Base-by-base conservation (phyloP, 2,888 invertebrate genomes). In the Dascillus cervinus region DNA sequence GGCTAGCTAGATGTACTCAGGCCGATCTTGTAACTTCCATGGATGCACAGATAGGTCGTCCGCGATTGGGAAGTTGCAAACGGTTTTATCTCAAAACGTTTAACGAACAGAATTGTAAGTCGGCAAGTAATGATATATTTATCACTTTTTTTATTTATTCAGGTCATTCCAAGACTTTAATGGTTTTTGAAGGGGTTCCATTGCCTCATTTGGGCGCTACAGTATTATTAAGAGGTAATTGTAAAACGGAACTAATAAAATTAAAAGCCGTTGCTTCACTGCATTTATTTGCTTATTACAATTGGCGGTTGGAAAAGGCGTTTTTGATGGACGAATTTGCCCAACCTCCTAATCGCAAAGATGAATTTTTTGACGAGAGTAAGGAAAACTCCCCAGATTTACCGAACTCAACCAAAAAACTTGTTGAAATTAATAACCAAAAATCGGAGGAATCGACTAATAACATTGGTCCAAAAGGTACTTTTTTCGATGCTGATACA, bases 141-240 rank as follows among this genome's bases (percentile, higher is more conserved):
- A 9, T 30, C 8, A 15, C 2, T 14, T 15, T 11, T 27, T 29
- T 28, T 29, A 44, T 32, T 26, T 43, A 55, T 56, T 19, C 59
- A 79, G 78, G 73, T 49, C 67, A 72, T 1, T 66, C 68, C 12
- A 97, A 97, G 69, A 90, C 90, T 0, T 65, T 97, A 14, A 89
- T 97, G 88, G 85, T 87, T 47, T 82, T 96, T 47, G 95, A 95
- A 63, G 91, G 92, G 3, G 85, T 94, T 46, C 81, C 85, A 0
- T 78, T 81, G 53, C 73, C 82, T 0, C 79, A 86, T 50, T 70
- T 91, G 2, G 92, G 90, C 1, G 88, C 89, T 44, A 89, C 94
- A 10, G 81, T 96, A 22, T 63, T 94, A 2, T 65, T 97, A 2
- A 74, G 91, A n/a, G 94, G 94, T 0, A 75, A 75, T 1, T 69